These are phyloP conservation scores for Euphonia xanthogaster DNA, from an alignment of 2,797 vertebrate genomes.

Conservation along the genomic window DNA sequence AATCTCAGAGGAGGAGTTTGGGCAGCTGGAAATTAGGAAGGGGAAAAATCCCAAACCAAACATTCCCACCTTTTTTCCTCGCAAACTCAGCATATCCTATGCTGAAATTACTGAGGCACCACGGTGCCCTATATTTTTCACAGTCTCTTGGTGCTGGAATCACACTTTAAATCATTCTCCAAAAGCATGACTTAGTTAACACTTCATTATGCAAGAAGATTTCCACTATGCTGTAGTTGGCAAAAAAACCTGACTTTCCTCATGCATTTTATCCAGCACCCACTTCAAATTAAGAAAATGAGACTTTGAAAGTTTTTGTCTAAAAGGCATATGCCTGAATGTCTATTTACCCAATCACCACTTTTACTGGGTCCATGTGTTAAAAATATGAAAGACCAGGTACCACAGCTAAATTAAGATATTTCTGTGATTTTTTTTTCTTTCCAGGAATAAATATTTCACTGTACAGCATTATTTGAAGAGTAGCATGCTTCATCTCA, in stretches of 20 bases:
- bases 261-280: constrained; percentile 12
- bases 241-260: constrained; percentile 3
- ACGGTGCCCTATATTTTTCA: constrained; percentile 3
- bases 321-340: background rate
- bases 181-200: constrained; percentile 48
- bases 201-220: constrained; percentile 33
- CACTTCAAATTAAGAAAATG: constrained; percentile 24
- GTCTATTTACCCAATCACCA: background rate
- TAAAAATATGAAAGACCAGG: background rate
- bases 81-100: constrained; percentile 12
- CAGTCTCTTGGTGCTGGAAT: constrained; percentile 2
- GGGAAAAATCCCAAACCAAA: background rate
- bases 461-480: constrained; percentile 1
- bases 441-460: background rate
- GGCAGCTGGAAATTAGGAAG: background rate
- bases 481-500: constrained; percentile 26
- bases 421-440: background rate
- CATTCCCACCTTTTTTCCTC: constrained; percentile 8
- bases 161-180: constrained; percentile 57
- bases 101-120: constrained; percentile 16
- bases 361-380: background rate
- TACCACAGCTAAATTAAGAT: background rate
- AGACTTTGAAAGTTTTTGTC: background rate
- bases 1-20: background rate
- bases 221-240: constrained; percentile 30